Percentiles rank a stretch among this genome's conserved stretches.
phyloP scores from a whole-genome alignment of 2,113 vertebrate species.

The Cynocephalus volans region DNA sequence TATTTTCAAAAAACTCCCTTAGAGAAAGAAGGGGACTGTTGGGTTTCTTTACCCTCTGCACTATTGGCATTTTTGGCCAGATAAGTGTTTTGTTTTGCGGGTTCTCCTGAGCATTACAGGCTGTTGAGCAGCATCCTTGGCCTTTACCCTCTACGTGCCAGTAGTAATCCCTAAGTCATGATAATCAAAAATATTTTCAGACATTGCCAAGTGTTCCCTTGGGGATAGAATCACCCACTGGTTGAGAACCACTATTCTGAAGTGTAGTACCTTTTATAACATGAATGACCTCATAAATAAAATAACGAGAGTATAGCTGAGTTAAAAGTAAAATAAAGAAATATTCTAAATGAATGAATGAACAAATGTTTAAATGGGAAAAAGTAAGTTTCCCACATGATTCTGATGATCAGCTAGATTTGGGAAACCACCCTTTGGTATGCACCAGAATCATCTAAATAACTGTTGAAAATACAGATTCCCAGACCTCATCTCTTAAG shows the following conservation, averaged over 20 bases:
- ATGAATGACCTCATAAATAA: not conserved
- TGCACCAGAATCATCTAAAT: not conserved
- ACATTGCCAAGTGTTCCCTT: not conserved
- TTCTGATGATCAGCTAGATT: not conserved
- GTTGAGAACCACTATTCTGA: not conserved
- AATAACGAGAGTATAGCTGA: not conserved
- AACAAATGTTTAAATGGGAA: conserved; percentile 8
- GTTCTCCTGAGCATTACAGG: not conserved
- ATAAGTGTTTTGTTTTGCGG: not conserved
- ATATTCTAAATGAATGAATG: conserved; percentile 8
- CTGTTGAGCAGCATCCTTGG: not conserved
- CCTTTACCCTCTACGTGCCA: not conserved
- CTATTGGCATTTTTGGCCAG: not conserved
- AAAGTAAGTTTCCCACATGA: conserved; percentile 28
- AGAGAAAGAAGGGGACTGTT: not conserved
- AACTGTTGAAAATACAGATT: conserved; percentile 4
- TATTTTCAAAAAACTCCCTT: not conserved
- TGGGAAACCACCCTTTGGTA: not conserved
- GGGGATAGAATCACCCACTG: not conserved
- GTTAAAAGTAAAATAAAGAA: conserved; percentile 52
- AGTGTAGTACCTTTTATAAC: not conserved
- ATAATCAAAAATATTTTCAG: conserved; percentile 49
- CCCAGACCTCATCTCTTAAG: not conserved
- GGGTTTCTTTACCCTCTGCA: not conserved
- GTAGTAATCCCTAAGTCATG: not conserved